Evolutionary conservation across 2,797 vertebrate species (phyloP).

Genomic region (Tenualosa ilisha): DNA sequence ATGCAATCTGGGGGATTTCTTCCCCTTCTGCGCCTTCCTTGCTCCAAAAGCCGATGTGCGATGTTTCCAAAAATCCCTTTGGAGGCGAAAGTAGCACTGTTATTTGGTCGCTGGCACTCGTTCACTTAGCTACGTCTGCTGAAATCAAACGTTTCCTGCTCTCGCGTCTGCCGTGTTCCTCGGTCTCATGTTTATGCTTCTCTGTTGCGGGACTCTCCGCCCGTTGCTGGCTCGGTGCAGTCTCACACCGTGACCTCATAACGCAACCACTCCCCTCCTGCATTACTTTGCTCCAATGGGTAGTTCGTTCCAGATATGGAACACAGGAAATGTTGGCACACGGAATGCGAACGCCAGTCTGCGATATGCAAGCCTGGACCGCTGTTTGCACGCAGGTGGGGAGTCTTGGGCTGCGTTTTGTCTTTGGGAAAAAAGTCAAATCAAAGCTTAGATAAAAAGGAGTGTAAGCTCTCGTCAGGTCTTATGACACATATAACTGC

Average conservation of each 20-base stretch:
- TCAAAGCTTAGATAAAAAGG: not conserved
- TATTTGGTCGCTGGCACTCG: constrained; percentile 31
- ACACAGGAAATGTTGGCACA: constrained; percentile 60
- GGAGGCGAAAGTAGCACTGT: constrained; percentile 30
- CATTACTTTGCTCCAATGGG: constrained; percentile 59
- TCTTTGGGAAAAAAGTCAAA: not conserved
- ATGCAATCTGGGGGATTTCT: constrained; percentile 47
- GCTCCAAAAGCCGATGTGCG: constrained; percentile 11
- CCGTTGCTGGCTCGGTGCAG: constrained; percentile 49
- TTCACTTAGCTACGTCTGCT: constrained; percentile 45
- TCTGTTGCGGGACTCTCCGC: constrained; percentile 45
- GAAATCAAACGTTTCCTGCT: constrained; percentile 55
- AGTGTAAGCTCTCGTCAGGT: not conserved
- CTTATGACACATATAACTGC: not conserved
- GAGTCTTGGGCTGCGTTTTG: constrained; percentile 49
- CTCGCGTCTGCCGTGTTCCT: constrained; percentile 41
- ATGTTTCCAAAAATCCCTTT: constrained; percentile 29
- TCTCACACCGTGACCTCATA: constrained; percentile 68
- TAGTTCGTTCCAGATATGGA: constrained; percentile 60
- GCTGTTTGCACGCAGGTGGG: constrained; percentile 48
- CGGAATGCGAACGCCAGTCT: constrained; percentile 36
- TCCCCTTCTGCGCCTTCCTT: constrained; percentile 41
- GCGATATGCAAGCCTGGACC: constrained; percentile 32
- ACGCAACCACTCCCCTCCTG: constrained; percentile 66
- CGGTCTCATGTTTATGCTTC: constrained; percentile 54